Percentiles rank a stretch among this genome's conserved stretches.
Evolutionary conservation across 2,113 vertebrate genomes (phyloP).

Genomic region (Sterrhoptilus dennistouni): DNA sequence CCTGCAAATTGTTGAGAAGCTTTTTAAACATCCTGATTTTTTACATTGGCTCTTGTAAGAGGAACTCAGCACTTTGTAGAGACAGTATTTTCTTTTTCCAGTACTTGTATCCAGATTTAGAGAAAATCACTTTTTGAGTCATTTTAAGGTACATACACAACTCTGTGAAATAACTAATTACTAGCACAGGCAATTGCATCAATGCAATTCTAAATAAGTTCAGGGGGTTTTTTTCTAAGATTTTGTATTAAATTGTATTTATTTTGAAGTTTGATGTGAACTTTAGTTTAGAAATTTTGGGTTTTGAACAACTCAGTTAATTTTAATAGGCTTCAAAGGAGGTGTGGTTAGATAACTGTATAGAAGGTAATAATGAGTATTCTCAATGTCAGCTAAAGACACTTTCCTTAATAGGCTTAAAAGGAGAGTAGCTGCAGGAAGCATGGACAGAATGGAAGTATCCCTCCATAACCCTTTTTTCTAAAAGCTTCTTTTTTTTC

Average conservation of each 20-base stretch:
- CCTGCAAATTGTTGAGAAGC: background rate
- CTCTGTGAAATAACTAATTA: background rate
- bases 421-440: background rate
- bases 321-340: background rate
- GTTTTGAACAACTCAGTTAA: background rate
- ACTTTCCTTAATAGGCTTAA: background rate
- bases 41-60: background rate
- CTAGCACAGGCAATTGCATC: background rate
- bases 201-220: background rate
- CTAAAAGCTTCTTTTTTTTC: background rate
- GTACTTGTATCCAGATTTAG: background rate
- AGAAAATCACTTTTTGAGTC: background rate
- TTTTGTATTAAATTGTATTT: constrained; percentile 46
- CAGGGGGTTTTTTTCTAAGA: background rate
- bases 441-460: background rate
- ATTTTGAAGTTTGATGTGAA: constrained; percentile 23
- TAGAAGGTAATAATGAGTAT: background rate
- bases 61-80: background rate
- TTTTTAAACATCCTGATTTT: background rate
- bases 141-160: background rate
- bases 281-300: background rate
- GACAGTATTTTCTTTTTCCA: background rate
- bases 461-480: background rate
- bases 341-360: background rate
- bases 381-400: background rate